Percentiles rank a stretch among this genome's conserved stretches.
Conservation (phyloP, 2,888 invertebrate genomes). For the Agriotes lineatus region DNA sequence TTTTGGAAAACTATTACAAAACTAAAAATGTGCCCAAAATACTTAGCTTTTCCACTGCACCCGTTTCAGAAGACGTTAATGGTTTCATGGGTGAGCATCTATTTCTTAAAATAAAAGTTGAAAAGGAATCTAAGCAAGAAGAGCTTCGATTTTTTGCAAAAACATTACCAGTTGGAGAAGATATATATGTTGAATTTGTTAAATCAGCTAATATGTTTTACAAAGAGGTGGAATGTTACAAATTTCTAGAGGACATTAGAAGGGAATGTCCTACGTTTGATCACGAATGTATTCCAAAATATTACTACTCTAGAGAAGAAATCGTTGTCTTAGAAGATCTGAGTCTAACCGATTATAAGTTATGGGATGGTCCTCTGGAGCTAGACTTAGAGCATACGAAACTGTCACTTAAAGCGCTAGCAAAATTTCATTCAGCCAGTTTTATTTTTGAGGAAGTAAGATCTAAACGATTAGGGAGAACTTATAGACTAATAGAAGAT, state of each 20-base stretch:
- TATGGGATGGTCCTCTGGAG: neutral
- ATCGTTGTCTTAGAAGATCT: conserved; percentile 63
- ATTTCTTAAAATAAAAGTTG: conserved; percentile 34
- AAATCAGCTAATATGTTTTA: conserved; percentile 3
- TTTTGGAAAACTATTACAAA: neutral
- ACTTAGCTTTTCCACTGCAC: conserved; percentile 32
- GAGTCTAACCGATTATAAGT: conserved; percentile 48
- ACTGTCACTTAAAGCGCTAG: conserved; percentile 50
- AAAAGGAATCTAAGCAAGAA: neutral
- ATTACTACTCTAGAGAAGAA: conserved; percentile 58
- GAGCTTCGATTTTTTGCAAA: conserved; percentile 1
- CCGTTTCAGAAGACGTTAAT: conserved; percentile 43
- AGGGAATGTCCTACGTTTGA: neutral
- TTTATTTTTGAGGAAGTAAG: conserved; percentile 53
- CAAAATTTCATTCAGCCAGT: conserved; percentile 55
- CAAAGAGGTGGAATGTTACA: neutral
- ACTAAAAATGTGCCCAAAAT: neutral
- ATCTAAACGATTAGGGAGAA: conserved; percentile 44
- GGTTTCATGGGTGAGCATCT: conserved; percentile 54
- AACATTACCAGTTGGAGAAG: neutral
- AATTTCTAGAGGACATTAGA: neutral
- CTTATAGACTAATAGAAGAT: conserved; percentile 51
- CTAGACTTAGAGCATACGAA: conserved; percentile 49
- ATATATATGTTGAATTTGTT: neutral
- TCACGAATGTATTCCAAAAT: conserved; percentile 54